Evolutionary conservation across 1,140 invertebrate genomes (phyloP).

Genomic region (Drosophila bocqueti): DNA sequence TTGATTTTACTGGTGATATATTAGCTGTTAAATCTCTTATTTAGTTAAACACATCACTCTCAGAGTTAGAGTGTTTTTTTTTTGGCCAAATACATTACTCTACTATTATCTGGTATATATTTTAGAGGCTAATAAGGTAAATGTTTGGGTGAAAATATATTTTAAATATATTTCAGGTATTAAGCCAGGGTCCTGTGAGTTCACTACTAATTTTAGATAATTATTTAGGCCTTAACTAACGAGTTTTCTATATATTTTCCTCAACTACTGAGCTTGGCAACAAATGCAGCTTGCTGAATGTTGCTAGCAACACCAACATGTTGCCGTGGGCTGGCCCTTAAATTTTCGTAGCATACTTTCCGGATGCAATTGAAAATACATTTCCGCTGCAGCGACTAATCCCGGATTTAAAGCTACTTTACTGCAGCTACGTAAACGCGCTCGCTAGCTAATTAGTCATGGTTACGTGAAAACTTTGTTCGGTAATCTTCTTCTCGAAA

Average conservation of each 20-base stretch:
- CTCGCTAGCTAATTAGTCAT: conserved; percentile 45
- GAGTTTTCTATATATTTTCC: neutral
- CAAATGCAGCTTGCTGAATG: neutral
- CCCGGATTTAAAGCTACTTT: conserved; percentile 2
- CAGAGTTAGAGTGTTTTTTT: too few relatives aligned
- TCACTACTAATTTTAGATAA: neutral
- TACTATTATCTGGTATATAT: neutral
- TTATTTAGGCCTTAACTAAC: neutral
- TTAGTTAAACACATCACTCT: too few relatives aligned
- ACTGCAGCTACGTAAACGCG: conserved; percentile 14
- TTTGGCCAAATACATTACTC: too few relatives aligned
- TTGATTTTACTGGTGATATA: too few relatives aligned
- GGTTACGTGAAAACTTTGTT: conserved; percentile 51
- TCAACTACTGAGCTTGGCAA: neutral
- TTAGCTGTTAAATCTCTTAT: too few relatives aligned
- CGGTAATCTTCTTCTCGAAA: conserved; percentile 42
- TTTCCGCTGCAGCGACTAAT: neutral
- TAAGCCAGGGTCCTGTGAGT: neutral
- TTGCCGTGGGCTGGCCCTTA: neutral
- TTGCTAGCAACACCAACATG: neutral
- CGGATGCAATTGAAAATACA: neutral
- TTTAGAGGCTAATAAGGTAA: neutral
- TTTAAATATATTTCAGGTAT: neutral
- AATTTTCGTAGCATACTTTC: conserved; percentile 28
- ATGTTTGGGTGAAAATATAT: neutral